Percentiles rank a stretch among this genome's conserved stretches.
phyloP scores from a whole-genome alignment of 53 echinoderm and acorn worm species.

The Pentamera pediparva region DNA sequence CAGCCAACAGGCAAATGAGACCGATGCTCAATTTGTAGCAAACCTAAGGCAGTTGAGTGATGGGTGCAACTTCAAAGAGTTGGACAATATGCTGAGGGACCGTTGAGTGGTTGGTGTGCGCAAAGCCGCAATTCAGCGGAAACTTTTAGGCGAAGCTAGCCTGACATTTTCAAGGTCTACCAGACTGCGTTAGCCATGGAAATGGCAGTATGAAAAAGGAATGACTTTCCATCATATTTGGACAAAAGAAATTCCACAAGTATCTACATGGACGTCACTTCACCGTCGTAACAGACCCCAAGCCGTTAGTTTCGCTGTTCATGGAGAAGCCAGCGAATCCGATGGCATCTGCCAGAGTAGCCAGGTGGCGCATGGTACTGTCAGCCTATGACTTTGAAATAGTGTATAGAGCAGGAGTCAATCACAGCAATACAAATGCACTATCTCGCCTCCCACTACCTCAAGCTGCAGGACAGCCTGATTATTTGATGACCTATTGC shows the following conservation, averaged over 20 bases:
- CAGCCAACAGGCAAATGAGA: background rate
- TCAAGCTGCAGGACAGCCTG: background rate
- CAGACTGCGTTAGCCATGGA: too few species aligned
- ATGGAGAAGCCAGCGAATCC: slow-evolving; percentile 43
- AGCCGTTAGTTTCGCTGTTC: slow-evolving; percentile 16
- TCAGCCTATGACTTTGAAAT: slow-evolving; percentile 37
- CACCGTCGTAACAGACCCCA: slow-evolving; percentile 38
- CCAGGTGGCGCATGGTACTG: slow-evolving; percentile 39
- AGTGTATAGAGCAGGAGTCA: slow-evolving; percentile 30
- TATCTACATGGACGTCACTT: slow-evolving; percentile 30
- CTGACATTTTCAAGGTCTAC: too few species aligned
- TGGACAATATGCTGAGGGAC: slow-evolving; percentile 36
- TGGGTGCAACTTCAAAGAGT: slow-evolving; percentile 33
- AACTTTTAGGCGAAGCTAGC: slow-evolving; percentile 31
- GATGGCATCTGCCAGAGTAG: slow-evolving; percentile 34
- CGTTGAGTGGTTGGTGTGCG: slow-evolving; percentile 22
- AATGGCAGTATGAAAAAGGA: too few species aligned
- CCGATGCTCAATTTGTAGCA: slow-evolving; percentile 27
- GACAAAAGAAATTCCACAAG: slow-evolving; percentile 55
- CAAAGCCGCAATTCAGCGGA: slow-evolving; percentile 34
- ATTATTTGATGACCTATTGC: background rate
- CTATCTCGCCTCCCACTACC: slow-evolving; percentile 43
- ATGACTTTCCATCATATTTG: slow-evolving; percentile 45
- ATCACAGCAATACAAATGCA: slow-evolving; percentile 48
- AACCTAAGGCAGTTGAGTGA: slow-evolving; percentile 38